These are phyloP conservation scores for Serilophus lunatus DNA, from an alignment of 2,113 vertebrate genomes.

Conservation along the genomic window DNA sequence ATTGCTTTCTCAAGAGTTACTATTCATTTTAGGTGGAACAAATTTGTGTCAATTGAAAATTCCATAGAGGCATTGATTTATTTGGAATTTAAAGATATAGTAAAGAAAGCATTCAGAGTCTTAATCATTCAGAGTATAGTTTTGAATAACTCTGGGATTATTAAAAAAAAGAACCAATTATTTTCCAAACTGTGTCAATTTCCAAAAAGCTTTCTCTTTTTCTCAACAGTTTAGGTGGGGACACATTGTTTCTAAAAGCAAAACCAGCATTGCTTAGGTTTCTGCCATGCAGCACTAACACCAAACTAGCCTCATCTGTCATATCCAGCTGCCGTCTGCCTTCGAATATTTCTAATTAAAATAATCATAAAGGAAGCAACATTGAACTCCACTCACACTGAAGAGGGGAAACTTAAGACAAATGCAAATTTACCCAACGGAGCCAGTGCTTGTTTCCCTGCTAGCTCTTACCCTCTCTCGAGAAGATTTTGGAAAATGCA, in stretches of 20 bases:
- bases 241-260: not conserved
- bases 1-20: slow-evolving; percentile 1
- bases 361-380: not conserved
- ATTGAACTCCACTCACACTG: not conserved
- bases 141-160: not conserved
- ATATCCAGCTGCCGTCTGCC: not conserved
- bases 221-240: not conserved
- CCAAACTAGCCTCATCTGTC: not conserved
- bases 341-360: not conserved
- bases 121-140: not conserved
- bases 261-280: not conserved
- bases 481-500: not conserved
- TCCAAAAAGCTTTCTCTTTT: not conserved
- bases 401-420: not conserved
- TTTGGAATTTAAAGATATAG: not conserved
- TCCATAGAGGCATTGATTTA: slow-evolving; percentile 19
- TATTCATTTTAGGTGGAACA: slow-evolving; percentile 50
- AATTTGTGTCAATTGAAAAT: slow-evolving; percentile 45
- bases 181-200: not conserved
- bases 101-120: slow-evolving; percentile 9
- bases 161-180: not conserved
- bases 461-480: not conserved
- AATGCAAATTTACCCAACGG: not conserved
- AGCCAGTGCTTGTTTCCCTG: not conserved
- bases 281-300: not conserved